These are phyloP conservation scores for Drymonia ruficornis DNA, from an alignment of 2,888 invertebrate species.

Conservation along the genomic window DNA sequence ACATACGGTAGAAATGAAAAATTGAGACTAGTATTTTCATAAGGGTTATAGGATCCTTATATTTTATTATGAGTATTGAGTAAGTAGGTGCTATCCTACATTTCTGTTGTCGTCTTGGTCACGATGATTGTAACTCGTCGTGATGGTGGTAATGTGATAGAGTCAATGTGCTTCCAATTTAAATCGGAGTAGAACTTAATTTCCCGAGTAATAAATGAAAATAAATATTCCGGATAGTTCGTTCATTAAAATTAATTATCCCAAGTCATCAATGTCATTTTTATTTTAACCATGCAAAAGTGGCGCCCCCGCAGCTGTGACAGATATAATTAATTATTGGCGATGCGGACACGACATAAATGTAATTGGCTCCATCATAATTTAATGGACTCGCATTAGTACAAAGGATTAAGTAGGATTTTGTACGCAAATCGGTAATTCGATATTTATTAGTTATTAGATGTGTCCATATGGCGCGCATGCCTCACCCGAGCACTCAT, in stretches of 20 bases:
- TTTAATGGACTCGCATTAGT: conserved; percentile 42
- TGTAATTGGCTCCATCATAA: conserved; percentile 40
- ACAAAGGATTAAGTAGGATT: conserved; percentile 36
- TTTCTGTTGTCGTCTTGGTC: too few relatives aligned
- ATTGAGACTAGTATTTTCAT: too few relatives aligned
- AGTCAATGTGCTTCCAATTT: too few relatives aligned
- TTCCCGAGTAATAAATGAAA: neutral
- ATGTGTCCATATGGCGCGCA: too few relatives aligned
- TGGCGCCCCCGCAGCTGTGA: conserved; percentile 36
- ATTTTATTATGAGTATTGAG: too few relatives aligned
- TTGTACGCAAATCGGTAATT: conserved; percentile 14
- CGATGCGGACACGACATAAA: conserved; percentile 37
- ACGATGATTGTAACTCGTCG: too few relatives aligned
- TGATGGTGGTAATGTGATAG: too few relatives aligned
- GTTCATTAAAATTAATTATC: conserved; percentile 31
- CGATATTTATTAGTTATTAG: neutral
- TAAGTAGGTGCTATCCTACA: too few relatives aligned
- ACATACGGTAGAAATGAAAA: too few relatives aligned
- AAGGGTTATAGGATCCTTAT: too few relatives aligned
- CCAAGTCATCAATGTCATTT: conserved; percentile 35
- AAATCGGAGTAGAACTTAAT: neutral
- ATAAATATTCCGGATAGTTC: neutral
- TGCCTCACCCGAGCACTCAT: too few relatives aligned
- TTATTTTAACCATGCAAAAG: conserved; percentile 28
- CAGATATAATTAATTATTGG: conserved; percentile 45